Base-by-base conservation (phyloP, 2,113 vertebrate genomes). In the Gulo gulo region DNA sequence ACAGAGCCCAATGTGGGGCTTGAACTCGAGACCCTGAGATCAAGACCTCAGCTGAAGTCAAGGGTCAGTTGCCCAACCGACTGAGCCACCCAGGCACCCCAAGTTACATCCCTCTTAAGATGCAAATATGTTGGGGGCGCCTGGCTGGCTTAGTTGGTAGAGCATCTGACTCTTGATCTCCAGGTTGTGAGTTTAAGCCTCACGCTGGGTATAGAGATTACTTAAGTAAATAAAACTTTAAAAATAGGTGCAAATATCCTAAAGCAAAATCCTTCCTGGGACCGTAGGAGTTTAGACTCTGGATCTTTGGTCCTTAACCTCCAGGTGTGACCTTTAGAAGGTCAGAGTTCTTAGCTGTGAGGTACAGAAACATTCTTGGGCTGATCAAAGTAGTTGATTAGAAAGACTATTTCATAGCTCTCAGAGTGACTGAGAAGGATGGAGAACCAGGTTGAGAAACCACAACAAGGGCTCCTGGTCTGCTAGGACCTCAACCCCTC, bases 161-260 rank as follows among this genome's bases (percentile, higher is more conserved):
- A n/a, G 67, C 34, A 2, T n/a, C 67, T 7, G 8, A n/a, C 67
- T 69, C 67, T 69, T 69, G 67, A 4, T 69, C 67, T 69, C 16
- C 2, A 7, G 34, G 34, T 69, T 69, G 34, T 69, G 65, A 69
- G 34, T 69, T 69, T 31, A 69, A n/a, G 65, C 65, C 34, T 15
- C 65, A n/a, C 3, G 0, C 34, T 69, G 65, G 16, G 3, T 20
- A 16, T n/a, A 9, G 65, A 69, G 34, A n/a, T 69, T n/a, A 69
- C 65, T n/a, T 69, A 69, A 69, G 65, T 69, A 69, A 69, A 69
- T 69, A 69, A 69, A 69, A 69, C 34, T 69, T n/a, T 4, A n/a
- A 69, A 69, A n/a, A n/a, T 79, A 96, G 61, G 95, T 97, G 88
- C 80, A 94, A 95, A 94, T 88, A 1, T 84, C 57, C 96, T 97